These are phyloP conservation scores for Hyles lineata DNA, from an alignment of 2,888 invertebrate species.

Conservation along the genomic window DNA sequence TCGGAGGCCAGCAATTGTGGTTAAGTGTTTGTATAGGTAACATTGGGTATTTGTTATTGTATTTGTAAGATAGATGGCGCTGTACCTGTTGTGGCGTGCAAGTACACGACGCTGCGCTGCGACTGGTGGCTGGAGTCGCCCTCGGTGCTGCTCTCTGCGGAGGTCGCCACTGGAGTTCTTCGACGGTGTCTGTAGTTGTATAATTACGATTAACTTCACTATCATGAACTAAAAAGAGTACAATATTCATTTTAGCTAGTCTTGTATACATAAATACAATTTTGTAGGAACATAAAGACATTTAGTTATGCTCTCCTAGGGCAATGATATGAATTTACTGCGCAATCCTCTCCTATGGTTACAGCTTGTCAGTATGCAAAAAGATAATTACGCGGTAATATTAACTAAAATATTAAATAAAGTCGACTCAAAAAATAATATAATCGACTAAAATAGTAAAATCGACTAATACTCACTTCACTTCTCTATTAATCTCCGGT, in stretches of 20 bases:
- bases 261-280: no score
- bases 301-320: no score
- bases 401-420: neutral
- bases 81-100: constrained; percentile 92
- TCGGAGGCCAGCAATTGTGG: no score
- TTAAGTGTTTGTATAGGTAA: no score
- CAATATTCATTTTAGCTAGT: no score
- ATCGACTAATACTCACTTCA: constrained; percentile 62
- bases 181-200: constrained; percentile 63
- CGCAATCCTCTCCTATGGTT: no score
- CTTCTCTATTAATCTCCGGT: constrained; percentile 67
- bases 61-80: neutral
- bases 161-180: constrained; percentile 78
- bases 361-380: no score
- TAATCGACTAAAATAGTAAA: constrained; percentile 32
- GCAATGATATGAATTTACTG: no score
- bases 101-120: constrained; percentile 92
- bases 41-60: neutral
- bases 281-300: no score
- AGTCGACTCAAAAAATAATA: neutral
- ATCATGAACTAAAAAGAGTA: neutral
- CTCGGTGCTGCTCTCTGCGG: constrained; percentile 89
- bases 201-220: neutral
- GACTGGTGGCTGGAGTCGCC: constrained; percentile 92
- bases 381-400: no score